Percentiles rank a stretch among this genome's conserved stretches.
phyloP scores from a whole-genome alignment of 30 jellyfish, hydroid and myxozoan species.

The Turritopsis dohrnii region DNA sequence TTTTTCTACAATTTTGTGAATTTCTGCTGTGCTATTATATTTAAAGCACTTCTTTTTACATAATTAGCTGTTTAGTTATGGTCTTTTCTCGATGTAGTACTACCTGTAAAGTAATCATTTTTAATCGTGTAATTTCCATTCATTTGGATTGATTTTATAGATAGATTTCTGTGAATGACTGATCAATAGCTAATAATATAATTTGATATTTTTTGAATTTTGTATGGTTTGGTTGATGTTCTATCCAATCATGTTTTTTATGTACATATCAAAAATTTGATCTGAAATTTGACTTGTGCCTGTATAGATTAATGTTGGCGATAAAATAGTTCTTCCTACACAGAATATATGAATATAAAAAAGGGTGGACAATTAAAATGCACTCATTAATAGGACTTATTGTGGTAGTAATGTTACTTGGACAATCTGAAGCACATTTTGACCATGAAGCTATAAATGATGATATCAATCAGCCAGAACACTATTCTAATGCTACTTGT shows the following conservation, averaged over 20 bases:
- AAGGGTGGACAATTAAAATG: too few species aligned
- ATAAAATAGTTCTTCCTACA: too few species aligned
- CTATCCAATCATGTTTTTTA: neutral
- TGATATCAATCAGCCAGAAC: neutral
- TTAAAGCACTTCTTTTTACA: neutral
- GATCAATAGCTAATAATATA: neutral
- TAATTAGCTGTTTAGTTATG: neutral
- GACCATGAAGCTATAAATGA: neutral
- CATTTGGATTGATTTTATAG: neutral
- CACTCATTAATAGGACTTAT: neutral
- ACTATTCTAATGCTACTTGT: constrained; percentile 14
- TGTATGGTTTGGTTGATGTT: neutral
- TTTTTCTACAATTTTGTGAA: neutral
- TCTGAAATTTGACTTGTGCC: too few species aligned
- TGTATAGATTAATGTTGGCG: too few species aligned
- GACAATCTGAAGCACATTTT: neutral
- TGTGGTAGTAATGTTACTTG: constrained; percentile 3
- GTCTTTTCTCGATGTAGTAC: neutral
- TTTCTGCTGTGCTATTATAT: neutral
- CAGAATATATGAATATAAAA: too few species aligned
- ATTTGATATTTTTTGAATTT: neutral
- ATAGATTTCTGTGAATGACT: neutral
- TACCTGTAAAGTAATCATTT: neutral
- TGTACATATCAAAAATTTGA: neutral
- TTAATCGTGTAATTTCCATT: neutral